Conservation (phyloP, 2,797 vertebrate species). For the Onychomys arenicola region DNA sequence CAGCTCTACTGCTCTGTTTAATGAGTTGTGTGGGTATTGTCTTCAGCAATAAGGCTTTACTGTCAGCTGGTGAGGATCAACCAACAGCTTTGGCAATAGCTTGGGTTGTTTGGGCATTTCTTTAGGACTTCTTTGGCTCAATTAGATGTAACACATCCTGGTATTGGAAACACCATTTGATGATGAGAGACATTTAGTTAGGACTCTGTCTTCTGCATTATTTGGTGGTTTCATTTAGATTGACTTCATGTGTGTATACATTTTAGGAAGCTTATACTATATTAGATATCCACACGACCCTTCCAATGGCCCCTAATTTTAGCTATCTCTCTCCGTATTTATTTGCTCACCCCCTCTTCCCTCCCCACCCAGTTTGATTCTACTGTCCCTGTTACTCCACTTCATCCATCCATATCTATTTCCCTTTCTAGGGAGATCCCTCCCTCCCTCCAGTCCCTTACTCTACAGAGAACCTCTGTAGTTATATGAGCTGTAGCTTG, state of each 20-base stretch:
- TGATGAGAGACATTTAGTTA: neutral
- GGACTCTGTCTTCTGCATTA: neutral
- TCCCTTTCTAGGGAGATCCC: neutral
- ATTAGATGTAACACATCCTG: neutral
- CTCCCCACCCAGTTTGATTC: neutral
- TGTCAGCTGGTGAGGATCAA: neutral
- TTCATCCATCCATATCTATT: neutral
- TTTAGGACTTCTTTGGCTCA: neutral
- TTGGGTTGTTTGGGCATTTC: neutral
- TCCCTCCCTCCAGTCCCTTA: neutral
- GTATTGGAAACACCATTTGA: neutral
- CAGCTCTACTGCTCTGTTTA: neutral
- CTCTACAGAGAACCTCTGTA: neutral
- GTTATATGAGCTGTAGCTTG: neutral
- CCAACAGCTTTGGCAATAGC: neutral
- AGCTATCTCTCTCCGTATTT: neutral
- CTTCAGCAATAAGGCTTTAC: neutral
- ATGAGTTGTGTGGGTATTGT: neutral
- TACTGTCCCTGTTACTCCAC: neutral
- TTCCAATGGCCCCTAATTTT: neutral
- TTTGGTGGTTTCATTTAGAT: neutral
- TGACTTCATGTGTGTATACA: no score
- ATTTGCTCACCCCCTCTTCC: neutral
- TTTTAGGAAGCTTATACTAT: neutral
- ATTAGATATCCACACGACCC: neutral